Base-by-base conservation (phyloP, 2,888 invertebrate genomes). In the Loripinus fragilis region DNA sequence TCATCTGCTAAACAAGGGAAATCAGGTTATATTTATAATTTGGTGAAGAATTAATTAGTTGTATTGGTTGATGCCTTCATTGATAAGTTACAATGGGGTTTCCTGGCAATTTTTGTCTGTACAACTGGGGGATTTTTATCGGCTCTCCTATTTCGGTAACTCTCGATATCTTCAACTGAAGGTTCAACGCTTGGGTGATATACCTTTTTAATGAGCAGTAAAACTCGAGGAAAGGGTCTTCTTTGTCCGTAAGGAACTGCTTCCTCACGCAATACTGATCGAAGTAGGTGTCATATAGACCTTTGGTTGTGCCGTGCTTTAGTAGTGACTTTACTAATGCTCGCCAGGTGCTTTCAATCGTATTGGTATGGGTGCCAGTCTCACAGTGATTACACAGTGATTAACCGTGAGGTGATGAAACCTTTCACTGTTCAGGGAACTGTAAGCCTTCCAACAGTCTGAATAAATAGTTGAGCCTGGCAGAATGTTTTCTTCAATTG, bases 401-500 rank as follows among this genome's bases (percentile, higher is more conserved):
- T 72, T 80, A 0, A 80, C 73, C 7, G 67, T 77, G 0, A 74
- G 41, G 23, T 77, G 74, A 10, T 30, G 2, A 25, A 41, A 71
- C 5, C 72, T 73, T n/a, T n/a, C n/a, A n/a, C n/a, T n/a, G n/a
- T n/a, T n/a, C n/a, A n/a, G n/a, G n/a, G n/a, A n/a, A n/a, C n/a
- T n/a, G n/a, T n/a, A n/a, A n/a, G n/a, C n/a, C n/a, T n/a, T n/a
- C n/a, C n/a, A n/a, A n/a, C n/a, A n/a, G n/a, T n/a, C n/a, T n/a
- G n/a, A n/a, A n/a, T n/a, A n/a, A n/a, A n/a, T n/a, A n/a, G n/a
- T n/a, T n/a, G n/a, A n/a, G n/a, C n/a, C n/a, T n/a, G n/a, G n/a
- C n/a, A n/a, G n/a, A n/a, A n/a, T n/a, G n/a, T 78, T 30, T 23
- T 76, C 45, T 50, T 76, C 72, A 17, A 85, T 85, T 1, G 80